Percentiles rank a stretch among this genome's conserved stretches.
These are phyloP conservation scores for Anoplolepis gracilipes DNA, from an alignment of 1,140 invertebrate species.

Conservation along the genomic window DNA sequence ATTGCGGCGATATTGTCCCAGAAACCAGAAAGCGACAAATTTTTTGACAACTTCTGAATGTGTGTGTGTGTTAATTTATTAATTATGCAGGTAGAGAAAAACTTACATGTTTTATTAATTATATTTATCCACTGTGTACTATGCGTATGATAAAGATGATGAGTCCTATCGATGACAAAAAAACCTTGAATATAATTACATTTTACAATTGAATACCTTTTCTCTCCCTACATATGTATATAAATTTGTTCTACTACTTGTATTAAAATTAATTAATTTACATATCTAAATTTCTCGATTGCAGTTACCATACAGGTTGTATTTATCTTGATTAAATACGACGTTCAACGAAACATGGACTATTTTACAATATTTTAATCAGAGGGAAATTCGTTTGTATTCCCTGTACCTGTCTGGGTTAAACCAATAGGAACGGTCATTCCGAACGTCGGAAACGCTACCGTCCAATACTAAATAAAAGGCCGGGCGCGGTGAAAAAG, in stretches of 20 bases:
- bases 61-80: background rate
- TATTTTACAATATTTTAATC: slow-evolving; percentile 1
- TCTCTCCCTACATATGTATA: background rate
- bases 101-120: background rate
- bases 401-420: background rate
- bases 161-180: background rate
- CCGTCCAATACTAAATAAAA: slow-evolving; percentile 40
- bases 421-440: slow-evolving; percentile 31
- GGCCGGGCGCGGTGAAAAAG: slow-evolving; percentile 28
- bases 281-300: background rate
- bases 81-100: background rate
- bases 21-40: slow-evolving; percentile 6
- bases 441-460: background rate
- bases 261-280: background rate
- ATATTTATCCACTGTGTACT: no score
- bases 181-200: no score
- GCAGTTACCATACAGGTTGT: background rate
- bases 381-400: background rate
- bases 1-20: background rate
- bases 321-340: background rate
- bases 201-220: background rate
- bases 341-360: background rate
- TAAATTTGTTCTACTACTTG: background rate
- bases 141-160: background rate
- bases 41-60: slow-evolving; percentile 15